Conservation (phyloP, 2,113 vertebrate species). For the Monopterus albus region DNA sequence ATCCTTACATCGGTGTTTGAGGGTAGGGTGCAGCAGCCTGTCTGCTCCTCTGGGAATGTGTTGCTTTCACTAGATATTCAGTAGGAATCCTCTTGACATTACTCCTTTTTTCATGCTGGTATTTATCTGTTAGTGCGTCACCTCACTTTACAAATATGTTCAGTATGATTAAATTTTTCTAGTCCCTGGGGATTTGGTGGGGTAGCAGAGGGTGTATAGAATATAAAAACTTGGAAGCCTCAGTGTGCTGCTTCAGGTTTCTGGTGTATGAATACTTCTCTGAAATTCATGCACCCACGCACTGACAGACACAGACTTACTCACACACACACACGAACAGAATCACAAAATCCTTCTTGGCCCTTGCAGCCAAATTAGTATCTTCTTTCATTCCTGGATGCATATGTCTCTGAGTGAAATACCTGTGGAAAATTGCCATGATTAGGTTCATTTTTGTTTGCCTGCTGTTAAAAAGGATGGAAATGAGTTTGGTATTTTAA, state of each 20-base stretch:
- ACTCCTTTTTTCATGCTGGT: conserved; percentile 21
- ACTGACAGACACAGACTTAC: conserved; percentile 17
- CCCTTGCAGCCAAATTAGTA: conserved; percentile 59
- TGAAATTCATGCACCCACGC: conserved; percentile 34
- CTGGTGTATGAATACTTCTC: conserved; percentile 10
- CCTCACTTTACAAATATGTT: conserved; percentile 45
- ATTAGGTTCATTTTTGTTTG: conserved; percentile 66
- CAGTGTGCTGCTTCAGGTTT: conserved; percentile 24
- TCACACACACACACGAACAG: conserved; percentile 9
- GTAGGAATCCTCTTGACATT: conserved; percentile 19
- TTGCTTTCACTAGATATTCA: conserved; percentile 32
- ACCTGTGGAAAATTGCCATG: conserved; percentile 62
- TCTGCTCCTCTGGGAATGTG: conserved; percentile 18
- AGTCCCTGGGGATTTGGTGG: background rate
- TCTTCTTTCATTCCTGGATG: conserved; percentile 58
- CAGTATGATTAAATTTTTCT: conserved; percentile 44
- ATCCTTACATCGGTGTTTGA: background rate
- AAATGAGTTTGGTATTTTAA: conserved; percentile 67
- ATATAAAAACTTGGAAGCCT: conserved; percentile 38
- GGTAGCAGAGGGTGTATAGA: conserved; percentile 1
- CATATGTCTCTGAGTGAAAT: conserved; percentile 55
- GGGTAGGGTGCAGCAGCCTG: conserved; percentile 30
- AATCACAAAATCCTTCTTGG: conserved; percentile 38
- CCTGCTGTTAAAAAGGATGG: conserved; percentile 47
- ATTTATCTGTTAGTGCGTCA: conserved; percentile 28